Conservation (phyloP, 2,113 vertebrate species). For the Podarcis muralis region DNA sequence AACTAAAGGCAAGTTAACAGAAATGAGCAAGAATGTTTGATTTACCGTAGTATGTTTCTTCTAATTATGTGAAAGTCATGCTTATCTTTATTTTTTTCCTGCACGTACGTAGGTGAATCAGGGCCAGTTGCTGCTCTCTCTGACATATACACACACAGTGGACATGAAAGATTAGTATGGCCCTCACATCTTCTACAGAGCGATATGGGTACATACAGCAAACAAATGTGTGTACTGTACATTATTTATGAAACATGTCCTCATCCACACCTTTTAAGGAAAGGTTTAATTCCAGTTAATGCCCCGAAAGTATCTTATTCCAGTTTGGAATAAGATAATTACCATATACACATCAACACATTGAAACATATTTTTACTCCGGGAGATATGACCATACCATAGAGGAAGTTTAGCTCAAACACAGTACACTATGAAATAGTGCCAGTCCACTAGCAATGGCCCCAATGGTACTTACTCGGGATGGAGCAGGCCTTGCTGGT, state of each 20-base stretch:
- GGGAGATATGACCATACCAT: not conserved
- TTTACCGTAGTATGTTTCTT: not conserved
- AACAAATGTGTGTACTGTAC: not conserved
- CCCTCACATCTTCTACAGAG: not conserved
- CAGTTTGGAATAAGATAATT: not conserved
- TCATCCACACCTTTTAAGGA: not conserved
- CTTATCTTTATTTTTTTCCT: not conserved
- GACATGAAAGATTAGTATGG: not conserved
- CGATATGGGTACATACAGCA: no score
- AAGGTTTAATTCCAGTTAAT: not conserved
- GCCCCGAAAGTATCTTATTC: not conserved
- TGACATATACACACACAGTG: rapidly evolving
- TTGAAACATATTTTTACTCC: not conserved
- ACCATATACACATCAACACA: not conserved
- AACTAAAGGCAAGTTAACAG: not conserved
- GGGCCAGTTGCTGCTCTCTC: not conserved
- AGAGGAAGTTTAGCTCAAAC: not conserved
- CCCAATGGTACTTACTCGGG: constrained; percentile 27
- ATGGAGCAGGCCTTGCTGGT: not conserved
- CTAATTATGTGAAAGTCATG: not conserved
- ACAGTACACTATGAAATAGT: not conserved
- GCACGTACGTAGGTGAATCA: not conserved
- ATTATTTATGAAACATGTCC: not conserved
- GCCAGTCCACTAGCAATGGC: not conserved
- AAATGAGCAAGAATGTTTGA: not conserved